Conservation (phyloP, 2,797 vertebrate species). For the Pitangus sulphuratus region DNA sequence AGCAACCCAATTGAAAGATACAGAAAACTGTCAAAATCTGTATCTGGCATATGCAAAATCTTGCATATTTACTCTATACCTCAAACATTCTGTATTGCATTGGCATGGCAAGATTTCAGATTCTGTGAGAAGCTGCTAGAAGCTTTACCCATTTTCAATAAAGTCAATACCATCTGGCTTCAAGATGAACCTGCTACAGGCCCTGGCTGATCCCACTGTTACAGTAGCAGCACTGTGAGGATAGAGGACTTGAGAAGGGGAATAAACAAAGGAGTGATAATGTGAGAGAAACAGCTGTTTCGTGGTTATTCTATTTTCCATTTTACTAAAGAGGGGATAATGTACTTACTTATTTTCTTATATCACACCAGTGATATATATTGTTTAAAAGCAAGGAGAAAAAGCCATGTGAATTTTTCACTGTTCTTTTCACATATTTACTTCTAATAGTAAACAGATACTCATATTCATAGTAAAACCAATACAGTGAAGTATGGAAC, state of each 20-base stretch:
- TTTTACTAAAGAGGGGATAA: rapidly evolving
- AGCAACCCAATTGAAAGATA: background rate
- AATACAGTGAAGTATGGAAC: background rate
- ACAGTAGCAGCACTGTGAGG: rapidly evolving
- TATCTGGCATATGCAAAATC: background rate
- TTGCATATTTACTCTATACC: rapidly evolving
- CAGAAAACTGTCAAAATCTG: background rate
- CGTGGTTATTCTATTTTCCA: background rate
- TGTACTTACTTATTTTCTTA: background rate
- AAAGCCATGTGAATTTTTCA: background rate
- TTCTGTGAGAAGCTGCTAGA: background rate
- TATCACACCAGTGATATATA: rapidly evolving
- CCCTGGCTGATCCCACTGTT: rapidly evolving
- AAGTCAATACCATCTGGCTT: background rate
- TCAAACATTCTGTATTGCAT: rapidly evolving
- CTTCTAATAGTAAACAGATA: background rate
- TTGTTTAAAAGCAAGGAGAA: background rate
- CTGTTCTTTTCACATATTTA: background rate
- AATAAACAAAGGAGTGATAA: background rate
- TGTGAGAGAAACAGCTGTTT: background rate
- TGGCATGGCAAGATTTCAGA: background rate
- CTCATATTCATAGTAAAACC: background rate
- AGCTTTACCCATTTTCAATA: background rate
- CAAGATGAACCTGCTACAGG: background rate
- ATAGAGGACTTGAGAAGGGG: background rate